These are phyloP conservation scores for Tiliqua scincoides DNA, from an alignment of 2,113 vertebrate species.

Conservation along the genomic window DNA sequence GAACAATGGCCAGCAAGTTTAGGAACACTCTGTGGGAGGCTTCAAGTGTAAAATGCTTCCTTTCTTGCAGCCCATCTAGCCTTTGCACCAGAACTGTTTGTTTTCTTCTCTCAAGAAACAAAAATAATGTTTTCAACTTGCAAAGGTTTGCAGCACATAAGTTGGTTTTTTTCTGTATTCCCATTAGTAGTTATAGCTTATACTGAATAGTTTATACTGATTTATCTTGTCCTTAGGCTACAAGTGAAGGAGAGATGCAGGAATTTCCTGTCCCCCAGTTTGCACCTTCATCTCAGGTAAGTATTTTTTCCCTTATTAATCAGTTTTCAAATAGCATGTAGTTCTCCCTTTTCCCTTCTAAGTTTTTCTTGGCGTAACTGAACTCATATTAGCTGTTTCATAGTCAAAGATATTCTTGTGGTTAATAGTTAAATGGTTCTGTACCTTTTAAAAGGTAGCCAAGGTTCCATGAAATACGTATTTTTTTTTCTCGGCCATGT, in stretches of 20 bases:
- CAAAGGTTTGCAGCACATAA: background rate
- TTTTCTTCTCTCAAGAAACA: background rate
- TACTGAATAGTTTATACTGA: background rate
- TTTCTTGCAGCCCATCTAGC: background rate
- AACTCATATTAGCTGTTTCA: background rate
- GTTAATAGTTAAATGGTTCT: background rate
- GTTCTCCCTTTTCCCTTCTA: background rate
- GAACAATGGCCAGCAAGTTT: background rate
- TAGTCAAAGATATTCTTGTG: background rate
- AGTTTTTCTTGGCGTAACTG: background rate
- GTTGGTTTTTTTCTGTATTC: constrained; percentile 2
- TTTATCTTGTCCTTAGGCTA: constrained; percentile 4
- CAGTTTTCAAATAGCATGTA: background rate
- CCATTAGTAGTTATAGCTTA: background rate
- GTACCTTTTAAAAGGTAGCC: background rate
- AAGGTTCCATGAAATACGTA: background rate
- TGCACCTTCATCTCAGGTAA: constrained; percentile 7
- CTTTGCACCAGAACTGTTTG: background rate
- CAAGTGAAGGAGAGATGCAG: background rate
- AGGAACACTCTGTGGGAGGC: background rate
- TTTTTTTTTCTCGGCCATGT: background rate
- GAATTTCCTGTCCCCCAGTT: background rate
- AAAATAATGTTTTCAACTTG: background rate
- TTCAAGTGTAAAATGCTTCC: background rate
- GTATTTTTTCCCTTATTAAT: background rate